phyloP scores from a whole-genome alignment of 2,888 invertebrate species.

The Oscheius sp. region DNA sequence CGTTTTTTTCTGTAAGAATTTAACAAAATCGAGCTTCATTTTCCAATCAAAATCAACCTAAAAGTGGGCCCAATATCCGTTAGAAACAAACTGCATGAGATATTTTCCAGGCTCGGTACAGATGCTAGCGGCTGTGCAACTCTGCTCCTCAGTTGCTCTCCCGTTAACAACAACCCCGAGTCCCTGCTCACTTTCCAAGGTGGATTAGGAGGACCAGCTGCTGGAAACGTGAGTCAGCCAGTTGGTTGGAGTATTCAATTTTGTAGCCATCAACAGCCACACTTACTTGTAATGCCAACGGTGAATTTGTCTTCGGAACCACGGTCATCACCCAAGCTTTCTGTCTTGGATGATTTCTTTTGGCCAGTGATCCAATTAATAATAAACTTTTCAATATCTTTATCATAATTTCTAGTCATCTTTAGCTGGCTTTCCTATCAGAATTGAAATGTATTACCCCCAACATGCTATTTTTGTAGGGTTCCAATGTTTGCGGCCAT shows the following conservation, averaged over 20 bases:
- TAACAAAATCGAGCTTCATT: no score
- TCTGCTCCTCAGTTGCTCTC: not conserved
- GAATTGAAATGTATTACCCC: no score
- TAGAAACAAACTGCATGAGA: no score
- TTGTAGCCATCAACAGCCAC: conserved; percentile 12
- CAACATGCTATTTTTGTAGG: no score
- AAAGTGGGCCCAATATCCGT: no score
- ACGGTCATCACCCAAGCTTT: conserved; percentile 12
- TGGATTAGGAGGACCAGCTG: not conserved
- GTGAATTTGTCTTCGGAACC: not conserved
- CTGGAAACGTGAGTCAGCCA: not conserved
- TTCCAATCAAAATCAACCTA: no score
- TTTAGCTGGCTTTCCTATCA: no score
- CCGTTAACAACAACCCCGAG: not conserved
- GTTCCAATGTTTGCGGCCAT: no score
- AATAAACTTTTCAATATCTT: conserved; percentile 7
- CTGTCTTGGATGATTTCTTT: conserved; percentile 20
- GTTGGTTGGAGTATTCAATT: no score
- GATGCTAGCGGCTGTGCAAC: not conserved
- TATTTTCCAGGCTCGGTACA: not conserved
- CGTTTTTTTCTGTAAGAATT: no score
- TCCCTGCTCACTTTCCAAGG: conserved; percentile 3
- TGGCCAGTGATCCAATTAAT: not conserved
- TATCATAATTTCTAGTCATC: conserved; percentile 14
- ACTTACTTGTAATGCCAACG: not conserved